Conservation (phyloP, 2,888 invertebrate genomes). For the Cordylochernes scorpioides region DNA sequence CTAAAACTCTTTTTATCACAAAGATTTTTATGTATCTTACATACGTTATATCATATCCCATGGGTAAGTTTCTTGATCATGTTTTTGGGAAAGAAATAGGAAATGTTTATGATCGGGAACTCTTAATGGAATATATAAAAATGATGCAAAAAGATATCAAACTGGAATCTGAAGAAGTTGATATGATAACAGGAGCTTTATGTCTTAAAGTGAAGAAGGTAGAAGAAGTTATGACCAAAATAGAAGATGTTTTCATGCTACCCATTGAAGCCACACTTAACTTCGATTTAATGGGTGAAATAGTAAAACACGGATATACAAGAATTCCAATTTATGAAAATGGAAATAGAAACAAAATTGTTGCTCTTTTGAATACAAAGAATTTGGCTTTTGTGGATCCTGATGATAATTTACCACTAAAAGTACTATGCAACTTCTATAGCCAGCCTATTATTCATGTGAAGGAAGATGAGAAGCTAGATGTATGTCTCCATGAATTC, state of each 20-base stretch:
- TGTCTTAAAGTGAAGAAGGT: conserved; percentile 82
- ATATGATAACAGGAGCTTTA: conserved; percentile 86
- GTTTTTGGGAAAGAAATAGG: conserved; percentile 94
- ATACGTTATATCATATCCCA: conserved; percentile 71
- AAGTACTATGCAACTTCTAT: conserved; percentile 77
- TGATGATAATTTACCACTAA: conserved; percentile 78
- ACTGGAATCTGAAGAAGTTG: conserved; percentile 26
- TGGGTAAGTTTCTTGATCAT: conserved; percentile 53
- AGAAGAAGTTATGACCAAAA: conserved; percentile 73
- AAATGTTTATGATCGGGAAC: conserved; percentile 78
- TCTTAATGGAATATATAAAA: conserved; percentile 78
- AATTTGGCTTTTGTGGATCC: conserved; percentile 95
- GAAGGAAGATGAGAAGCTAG: conserved; percentile 77
- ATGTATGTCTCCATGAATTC: conserved; percentile 84
- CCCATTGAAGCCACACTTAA: conserved; percentile 62
- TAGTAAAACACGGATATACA: conserved; percentile 83
- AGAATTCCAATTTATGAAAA: conserved; percentile 79
- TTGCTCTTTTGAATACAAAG: conserved; percentile 81
- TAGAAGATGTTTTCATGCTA: conserved; percentile 89
- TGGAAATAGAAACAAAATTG: conserved; percentile 49
- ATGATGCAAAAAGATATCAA: conserved; percentile 42
- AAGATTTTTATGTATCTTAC: conserved; percentile 79
- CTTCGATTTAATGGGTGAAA: conserved; percentile 87
- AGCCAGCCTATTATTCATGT: conserved; percentile 87
- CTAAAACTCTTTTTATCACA: conserved; percentile 72